phyloP scores from a whole-genome alignment of 2,797 vertebrate species.

The Halcyon leucocephala region DNA sequence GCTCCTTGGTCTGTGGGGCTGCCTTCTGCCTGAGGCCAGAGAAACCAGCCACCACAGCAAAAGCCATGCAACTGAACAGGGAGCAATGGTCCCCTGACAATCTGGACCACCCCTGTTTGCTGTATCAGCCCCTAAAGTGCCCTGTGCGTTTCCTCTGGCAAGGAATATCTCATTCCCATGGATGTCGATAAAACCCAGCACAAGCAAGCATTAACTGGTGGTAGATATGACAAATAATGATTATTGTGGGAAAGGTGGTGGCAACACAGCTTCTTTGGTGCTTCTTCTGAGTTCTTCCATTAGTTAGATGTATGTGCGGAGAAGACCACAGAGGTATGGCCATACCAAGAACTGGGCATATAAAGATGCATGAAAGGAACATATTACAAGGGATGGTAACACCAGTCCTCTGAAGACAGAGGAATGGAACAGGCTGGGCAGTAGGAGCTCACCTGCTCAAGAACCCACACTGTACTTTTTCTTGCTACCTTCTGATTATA shows the following conservation, averaged over 20 bases:
- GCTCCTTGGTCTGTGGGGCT: not conserved
- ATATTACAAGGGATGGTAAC: not conserved
- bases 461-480: not conserved
- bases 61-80: accelerated
- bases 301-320: not conserved
- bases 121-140: not conserved
- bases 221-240: not conserved
- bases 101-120: not conserved
- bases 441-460: not conserved
- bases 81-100: not conserved
- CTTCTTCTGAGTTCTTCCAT: not conserved
- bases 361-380: not conserved
- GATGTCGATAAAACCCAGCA: constrained; percentile 9
- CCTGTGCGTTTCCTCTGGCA: not conserved
- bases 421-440: not conserved
- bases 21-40: not conserved
- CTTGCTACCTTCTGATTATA: not conserved
- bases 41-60: not conserved
- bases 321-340: not conserved
- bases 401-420: not conserved
- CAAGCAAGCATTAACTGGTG: not conserved
- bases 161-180: not conserved
- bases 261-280: not conserved
- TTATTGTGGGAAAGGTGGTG: not conserved
- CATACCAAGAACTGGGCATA: not conserved